A percentile compares a stretch with the other conserved stretches of the same genome.
Evolutionary conservation across 2,888 invertebrate species (phyloP).

Genomic region (Andrena marginata): DNA sequence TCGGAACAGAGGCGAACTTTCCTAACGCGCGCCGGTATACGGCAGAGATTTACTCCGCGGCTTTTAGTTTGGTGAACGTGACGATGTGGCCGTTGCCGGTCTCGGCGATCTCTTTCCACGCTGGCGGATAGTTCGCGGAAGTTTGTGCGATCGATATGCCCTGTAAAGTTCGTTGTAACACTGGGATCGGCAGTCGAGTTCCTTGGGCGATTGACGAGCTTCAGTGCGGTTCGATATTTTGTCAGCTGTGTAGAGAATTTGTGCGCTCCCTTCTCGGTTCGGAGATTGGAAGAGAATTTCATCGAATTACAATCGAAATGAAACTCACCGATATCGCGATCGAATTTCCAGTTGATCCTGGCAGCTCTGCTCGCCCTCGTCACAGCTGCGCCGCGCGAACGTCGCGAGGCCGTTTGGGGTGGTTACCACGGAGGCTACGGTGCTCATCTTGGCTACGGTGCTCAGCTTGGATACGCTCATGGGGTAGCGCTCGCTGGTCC

Average conservation of each 20-base stretch:
- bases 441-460: slow-evolving; percentile 46
- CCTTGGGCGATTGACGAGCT: no score
- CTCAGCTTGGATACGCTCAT: slow-evolving; percentile 68
- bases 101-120: not conserved
- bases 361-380: slow-evolving; percentile 74
- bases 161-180: not conserved
- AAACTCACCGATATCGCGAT: slow-evolving; percentile 28
- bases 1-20: slow-evolving; percentile 45
- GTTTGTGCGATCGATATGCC: no score
- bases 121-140: no score
- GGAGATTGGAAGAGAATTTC: no score
- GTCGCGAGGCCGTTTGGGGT: slow-evolving; percentile 73
- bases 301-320: not conserved
- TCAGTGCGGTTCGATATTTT: no score
- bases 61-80: slow-evolving; percentile 13
- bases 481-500: slow-evolving; percentile 81
- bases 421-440: slow-evolving; percentile 71
- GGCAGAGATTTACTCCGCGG: not conserved
- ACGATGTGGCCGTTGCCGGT: not conserved
- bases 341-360: slow-evolving; percentile 75
- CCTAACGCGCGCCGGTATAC: not conserved
- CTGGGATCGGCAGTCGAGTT: no score
- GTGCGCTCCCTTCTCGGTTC: not conserved
- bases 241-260: not conserved
- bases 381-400: slow-evolving; percentile 72